These are phyloP conservation scores for Phaonia tiefii DNA, from an alignment of 2,888 invertebrate species.

Conservation along the genomic window DNA sequence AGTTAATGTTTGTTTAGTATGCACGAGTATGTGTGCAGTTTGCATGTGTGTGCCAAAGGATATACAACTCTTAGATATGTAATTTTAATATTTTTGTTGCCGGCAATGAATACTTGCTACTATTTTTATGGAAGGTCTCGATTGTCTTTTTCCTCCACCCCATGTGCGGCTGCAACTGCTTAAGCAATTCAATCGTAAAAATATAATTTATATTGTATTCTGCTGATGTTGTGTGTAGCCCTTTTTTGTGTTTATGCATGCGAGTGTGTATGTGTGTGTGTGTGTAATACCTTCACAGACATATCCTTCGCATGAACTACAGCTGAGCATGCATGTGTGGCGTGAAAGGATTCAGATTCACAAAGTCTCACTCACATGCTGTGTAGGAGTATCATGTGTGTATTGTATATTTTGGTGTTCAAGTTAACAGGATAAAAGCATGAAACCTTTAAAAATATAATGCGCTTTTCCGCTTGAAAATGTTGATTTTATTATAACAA, in stretches of 20 bases:
- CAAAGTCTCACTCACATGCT: too few relatives aligned
- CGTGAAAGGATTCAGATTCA: slow-evolving; percentile 24
- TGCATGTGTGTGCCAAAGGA: slow-evolving; percentile 16
- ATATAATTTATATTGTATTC: slow-evolving; percentile 63
- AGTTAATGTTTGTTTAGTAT: slow-evolving; percentile 53
- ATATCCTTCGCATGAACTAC: too few relatives aligned
- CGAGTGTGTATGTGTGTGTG: neutral
- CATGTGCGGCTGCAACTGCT: slow-evolving; percentile 42
- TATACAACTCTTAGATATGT: slow-evolving; percentile 44
- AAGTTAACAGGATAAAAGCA: slow-evolving; percentile 15
- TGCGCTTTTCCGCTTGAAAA: slow-evolving; percentile 66
- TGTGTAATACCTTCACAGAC: slow-evolving; percentile 2
- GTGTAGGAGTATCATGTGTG: slow-evolving; percentile 43
- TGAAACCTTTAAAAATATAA: slow-evolving; percentile 62
- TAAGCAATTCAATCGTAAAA: slow-evolving; percentile 66
- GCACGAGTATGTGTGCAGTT: neutral
- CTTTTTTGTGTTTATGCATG: neutral
- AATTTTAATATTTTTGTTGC: slow-evolving; percentile 46
- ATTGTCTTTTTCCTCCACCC: neutral
- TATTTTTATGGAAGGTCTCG: slow-evolving; percentile 28
- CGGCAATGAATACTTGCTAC: slow-evolving; percentile 33
- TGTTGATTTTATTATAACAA: slow-evolving; percentile 56
- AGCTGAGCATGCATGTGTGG: neutral
- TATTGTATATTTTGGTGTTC: neutral
- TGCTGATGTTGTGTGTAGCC: neutral